Conservation (phyloP, 30 jellyfish, hydroid and myxozoan genomes). For the Aurelia coerulea region DNA sequence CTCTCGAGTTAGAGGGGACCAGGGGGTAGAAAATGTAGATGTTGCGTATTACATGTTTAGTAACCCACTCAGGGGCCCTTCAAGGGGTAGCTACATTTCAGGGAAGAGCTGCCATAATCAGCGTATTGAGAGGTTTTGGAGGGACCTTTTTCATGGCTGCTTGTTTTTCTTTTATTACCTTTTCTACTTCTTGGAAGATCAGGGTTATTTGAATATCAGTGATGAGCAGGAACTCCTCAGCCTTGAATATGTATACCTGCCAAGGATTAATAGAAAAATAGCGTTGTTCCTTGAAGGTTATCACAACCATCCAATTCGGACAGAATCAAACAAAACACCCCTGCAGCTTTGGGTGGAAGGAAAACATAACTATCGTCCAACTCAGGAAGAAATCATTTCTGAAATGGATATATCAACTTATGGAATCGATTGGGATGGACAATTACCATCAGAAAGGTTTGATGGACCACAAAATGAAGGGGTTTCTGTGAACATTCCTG, state of each 20-base stretch:
- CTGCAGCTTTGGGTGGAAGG: conserved; percentile 45
- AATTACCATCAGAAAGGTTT: too few species aligned
- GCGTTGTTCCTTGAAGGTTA: conserved; percentile 20
- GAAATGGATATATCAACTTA: too few species aligned
- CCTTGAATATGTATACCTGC: conserved; percentile 15
- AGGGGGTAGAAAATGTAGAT: conserved; percentile 58
- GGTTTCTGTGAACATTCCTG: too few species aligned
- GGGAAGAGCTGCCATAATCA: conserved; percentile 66
- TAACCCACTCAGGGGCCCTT: conserved; percentile 51
- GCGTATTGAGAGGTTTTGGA: conserved; percentile 44
- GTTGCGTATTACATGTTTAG: conserved; percentile 36
- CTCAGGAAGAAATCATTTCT: too few species aligned
- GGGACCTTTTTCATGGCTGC: conserved; percentile 37
- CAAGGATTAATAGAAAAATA: conserved; percentile 23
- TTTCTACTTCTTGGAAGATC: conserved; percentile 11
- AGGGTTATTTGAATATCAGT: background rate
- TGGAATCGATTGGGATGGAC: too few species aligned
- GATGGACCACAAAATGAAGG: too few species aligned
- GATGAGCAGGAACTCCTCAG: conserved; percentile 13
- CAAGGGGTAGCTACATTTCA: conserved; percentile 51
- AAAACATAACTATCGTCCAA: conserved; percentile 3
- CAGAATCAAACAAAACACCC: conserved; percentile 40
- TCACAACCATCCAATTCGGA: conserved; percentile 39
- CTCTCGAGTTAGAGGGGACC: conserved; percentile 45
- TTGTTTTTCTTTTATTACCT: conserved; percentile 12